Evolutionary conservation across 2,797 vertebrate genomes (phyloP).

Genomic region (Acomys russatus): DNA sequence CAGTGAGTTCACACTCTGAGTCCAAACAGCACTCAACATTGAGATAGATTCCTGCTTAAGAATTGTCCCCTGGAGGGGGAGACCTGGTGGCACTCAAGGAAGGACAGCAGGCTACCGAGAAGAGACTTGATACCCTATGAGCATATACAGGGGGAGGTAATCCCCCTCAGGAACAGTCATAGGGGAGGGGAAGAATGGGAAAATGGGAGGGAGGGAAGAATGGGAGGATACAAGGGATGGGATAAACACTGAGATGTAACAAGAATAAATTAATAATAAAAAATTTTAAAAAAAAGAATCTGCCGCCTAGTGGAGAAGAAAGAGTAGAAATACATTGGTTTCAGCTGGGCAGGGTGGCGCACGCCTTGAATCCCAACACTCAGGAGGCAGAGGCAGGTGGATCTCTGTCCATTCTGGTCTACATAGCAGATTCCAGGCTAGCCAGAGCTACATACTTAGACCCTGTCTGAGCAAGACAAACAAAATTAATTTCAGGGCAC

Average conservation of each 20-base stretch:
- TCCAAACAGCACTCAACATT: slow-evolving; percentile 1
- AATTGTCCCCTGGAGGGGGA: too few relatives aligned
- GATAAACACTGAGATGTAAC: too few relatives aligned
- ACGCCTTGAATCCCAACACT: neutral
- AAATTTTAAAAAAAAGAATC: too few relatives aligned
- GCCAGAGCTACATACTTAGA: neutral
- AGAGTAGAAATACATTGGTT: slow-evolving; percentile 15
- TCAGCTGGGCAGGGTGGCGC: neutral
- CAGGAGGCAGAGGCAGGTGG: neutral
- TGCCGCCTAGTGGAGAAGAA: neutral
- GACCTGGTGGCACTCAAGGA: too few relatives aligned
- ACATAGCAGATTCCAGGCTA: neutral
- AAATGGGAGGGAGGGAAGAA: too few relatives aligned
- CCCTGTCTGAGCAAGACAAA: neutral
- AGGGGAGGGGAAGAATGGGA: too few relatives aligned
- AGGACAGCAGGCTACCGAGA: too few relatives aligned
- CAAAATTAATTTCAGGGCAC: neutral
- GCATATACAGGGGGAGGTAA: too few relatives aligned
- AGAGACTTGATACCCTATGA: too few relatives aligned
- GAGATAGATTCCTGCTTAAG: slow-evolving; percentile 18
- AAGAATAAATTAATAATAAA: too few relatives aligned
- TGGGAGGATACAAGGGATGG: too few relatives aligned
- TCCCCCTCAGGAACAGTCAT: too few relatives aligned
- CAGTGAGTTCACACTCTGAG: neutral
- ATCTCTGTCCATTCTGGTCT: neutral